phyloP scores from a whole-genome alignment of 2,113 vertebrate species.

The Eublepharis macularius region DNA sequence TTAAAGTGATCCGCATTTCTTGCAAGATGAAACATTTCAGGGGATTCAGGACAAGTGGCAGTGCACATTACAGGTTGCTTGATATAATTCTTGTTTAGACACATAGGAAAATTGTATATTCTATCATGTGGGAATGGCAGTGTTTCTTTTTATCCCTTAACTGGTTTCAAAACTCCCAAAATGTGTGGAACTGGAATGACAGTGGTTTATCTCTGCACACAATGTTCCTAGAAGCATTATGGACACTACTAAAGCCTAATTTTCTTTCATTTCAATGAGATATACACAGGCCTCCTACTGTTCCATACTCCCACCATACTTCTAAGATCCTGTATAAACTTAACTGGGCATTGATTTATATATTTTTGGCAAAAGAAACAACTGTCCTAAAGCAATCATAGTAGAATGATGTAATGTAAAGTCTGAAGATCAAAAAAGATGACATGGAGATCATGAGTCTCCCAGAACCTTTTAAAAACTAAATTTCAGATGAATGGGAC shows the following conservation, averaged over 20 bases:
- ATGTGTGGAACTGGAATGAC: neutral
- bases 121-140: neutral
- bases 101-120: neutral
- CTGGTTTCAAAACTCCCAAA: neutral
- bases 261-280: neutral
- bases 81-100: neutral
- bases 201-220: neutral
- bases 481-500: no score
- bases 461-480: no score
- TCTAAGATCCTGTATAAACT: conserved; percentile 9
- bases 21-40: neutral
- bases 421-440: neutral
- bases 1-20: neutral
- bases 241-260: neutral
- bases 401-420: conserved; percentile 16
- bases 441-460: no score
- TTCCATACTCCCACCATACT: neutral
- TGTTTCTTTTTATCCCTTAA: neutral
- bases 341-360: conserved; percentile 31
- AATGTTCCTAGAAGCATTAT: neutral
- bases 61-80: neutral
- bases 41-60: neutral
- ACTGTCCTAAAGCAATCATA: conserved; percentile 16
- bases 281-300: neutral
- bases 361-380: neutral